Evolutionary conservation across 2,888 invertebrate genomes (phyloP), one percentile per base, ranked within the genome.

Genomic region (Laspeyria flexula): DNA sequence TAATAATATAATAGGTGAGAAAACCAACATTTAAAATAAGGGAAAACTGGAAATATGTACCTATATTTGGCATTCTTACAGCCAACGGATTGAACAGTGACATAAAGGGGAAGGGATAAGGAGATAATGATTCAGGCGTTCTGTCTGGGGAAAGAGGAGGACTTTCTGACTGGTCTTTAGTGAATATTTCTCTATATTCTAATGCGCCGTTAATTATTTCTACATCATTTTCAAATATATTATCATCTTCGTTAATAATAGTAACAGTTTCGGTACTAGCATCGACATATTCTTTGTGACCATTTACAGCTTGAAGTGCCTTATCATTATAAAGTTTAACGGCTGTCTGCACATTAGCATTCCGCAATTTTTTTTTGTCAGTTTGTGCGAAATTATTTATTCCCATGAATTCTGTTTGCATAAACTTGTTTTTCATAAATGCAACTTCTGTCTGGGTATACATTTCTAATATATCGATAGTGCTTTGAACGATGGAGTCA

Each of bases 11-110:
- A 35, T 52, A 65, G 38, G 38, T 56, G 40, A 55, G 46, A 75
- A 77, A 78, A 76, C 65, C 68, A 79, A 75, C 74, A 74, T 72
- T 60, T 62, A 61, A 60, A 65, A 60, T 52, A 73, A 68, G 70
- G 62, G 48, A 54, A 65, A 67, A 78, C 57, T 61, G 35, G 43
- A 60, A 43, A 76, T 81, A 84, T 78, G 80, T 92, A 93, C 93
- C 93, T 93, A 93, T 81, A 67, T 81, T 79, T 68, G 91, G 87
- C 76, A 93, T 81, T 77, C 90, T 86, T 77, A 89, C 86, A 73
- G 90, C 90, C 83, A 93, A 81, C 55, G 90, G 85, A 77, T 84
- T 91, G 74, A 92, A 91, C 63, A 92, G 77, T 44, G 93, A 87
- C 61, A 85, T 83, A 67, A 92, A 85, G 15, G 91, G 85, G 55